Evolutionary conservation across 2,797 vertebrate species (phyloP).

Genomic region (Menidia menidia): DNA sequence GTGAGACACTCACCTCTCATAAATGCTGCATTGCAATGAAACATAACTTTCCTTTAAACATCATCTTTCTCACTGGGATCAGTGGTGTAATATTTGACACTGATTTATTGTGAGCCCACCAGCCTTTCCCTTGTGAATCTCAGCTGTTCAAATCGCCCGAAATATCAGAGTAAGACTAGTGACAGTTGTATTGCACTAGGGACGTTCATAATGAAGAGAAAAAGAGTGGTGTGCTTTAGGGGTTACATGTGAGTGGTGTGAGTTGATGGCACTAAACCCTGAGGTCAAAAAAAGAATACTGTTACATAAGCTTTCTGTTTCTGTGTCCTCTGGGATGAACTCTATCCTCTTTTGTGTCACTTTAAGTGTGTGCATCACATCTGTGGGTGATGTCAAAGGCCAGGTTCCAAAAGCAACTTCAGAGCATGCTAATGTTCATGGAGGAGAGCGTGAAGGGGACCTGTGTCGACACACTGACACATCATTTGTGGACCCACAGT

Average conservation of each 20-base stretch:
- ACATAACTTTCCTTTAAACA: background rate
- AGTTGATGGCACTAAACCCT: constrained; percentile 42
- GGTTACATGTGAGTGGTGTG: constrained; percentile 32
- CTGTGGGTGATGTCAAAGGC: constrained; percentile 9
- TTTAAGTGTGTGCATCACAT: constrained; percentile 22
- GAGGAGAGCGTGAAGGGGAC: constrained; percentile 25
- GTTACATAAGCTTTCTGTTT: constrained; percentile 59
- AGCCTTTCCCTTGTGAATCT: background rate
- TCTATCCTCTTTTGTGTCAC: constrained; percentile 45
- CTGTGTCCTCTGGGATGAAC: constrained; percentile 26
- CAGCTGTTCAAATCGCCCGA: constrained; percentile 20
- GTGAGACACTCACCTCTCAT: too few species aligned
- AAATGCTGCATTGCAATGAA: too few species aligned
- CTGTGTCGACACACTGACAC: background rate
- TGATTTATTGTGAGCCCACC: background rate
- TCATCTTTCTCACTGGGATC: background rate
- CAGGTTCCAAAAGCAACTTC: constrained; percentile 49
- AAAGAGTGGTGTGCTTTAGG: constrained; percentile 20
- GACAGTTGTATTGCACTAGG: constrained; percentile 45
- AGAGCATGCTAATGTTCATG: constrained; percentile 35
- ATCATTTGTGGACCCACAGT: background rate
- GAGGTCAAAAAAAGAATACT: constrained; percentile 44
- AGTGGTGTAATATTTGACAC: constrained; percentile 11
- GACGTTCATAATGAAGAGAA: constrained; percentile 28
- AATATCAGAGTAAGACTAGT: constrained; percentile 26